Evolutionary conservation across 2,888 invertebrate genomes (phyloP), one percentile per base, ranked within the genome.

Genomic region (Sinhomidia bicolor): DNA sequence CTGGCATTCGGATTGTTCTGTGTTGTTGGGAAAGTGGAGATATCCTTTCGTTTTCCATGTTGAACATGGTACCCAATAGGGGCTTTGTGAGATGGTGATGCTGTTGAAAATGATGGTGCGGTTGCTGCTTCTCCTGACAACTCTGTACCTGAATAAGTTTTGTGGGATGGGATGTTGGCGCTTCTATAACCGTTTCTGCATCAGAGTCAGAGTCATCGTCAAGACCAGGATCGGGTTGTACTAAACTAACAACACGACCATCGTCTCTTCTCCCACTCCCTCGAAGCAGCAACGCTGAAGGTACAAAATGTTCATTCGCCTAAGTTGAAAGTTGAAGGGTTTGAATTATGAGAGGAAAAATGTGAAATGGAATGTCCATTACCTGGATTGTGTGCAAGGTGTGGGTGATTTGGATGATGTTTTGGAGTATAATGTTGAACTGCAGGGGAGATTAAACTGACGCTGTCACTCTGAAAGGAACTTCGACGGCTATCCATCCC

Each of bases 161-260:
- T 6, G 87, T 62, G 20, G 1, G 20, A 14, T 74, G 74, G 23
- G 74, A 74, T 0, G 65, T 36, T 14, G 87, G 87, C 5, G 87
- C 87, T 47, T 87, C 87, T 14, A 87, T 87, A 7, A 87, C 87
- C 14, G 87, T 87, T 36, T 87, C 87, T 12, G 87, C 87, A 51
- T 87, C 87, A 10, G 87, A 87, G 41, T 87, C 87, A 2, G 87
- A 87, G 51, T 87, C 87, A 26, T 81, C 86, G 17, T 76, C 79
- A 0, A 81, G 32, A 14, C 81, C 68, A 9, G 78, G 78, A 26
- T 87, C 87, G 0, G 82, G 87, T n/a, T 87, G 82, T 12, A 87
- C 87, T 26, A 87, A 36, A 20, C 87, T 87, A 17, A 82, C 87
- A 5, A 85, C 79, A 17, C 85, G 79, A 17, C 54, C 62, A 32